These are phyloP conservation scores for Torymus aiolomorphi DNA, from an alignment of 2,888 invertebrate genomes.

Conservation along the genomic window DNA sequence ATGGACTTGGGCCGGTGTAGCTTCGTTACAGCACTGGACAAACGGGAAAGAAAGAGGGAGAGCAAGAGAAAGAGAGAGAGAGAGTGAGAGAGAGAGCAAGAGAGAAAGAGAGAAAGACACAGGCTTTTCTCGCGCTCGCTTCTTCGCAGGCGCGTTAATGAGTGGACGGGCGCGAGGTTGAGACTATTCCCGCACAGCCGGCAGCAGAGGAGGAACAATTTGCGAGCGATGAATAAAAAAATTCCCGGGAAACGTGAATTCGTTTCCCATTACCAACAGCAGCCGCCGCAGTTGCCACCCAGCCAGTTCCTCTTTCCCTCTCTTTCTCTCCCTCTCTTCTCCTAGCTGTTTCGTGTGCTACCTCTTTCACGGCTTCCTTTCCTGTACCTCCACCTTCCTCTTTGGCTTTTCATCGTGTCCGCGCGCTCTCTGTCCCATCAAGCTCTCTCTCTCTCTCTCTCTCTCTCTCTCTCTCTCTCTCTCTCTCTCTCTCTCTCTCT, in stretches of 20 bases:
- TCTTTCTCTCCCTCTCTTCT: too few species aligned
- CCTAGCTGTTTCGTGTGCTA: not conserved
- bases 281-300: slow-evolving; percentile 6
- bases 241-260: slow-evolving; percentile 57
- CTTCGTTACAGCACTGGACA: slow-evolving; percentile 33
- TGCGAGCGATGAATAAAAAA: slow-evolving; percentile 66
- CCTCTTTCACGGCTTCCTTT: slow-evolving; percentile 5
- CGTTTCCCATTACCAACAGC: slow-evolving; percentile 55
- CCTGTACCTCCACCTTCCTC: not conserved
- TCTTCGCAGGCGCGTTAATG: slow-evolving; percentile 34
- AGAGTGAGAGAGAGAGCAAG: not conserved
- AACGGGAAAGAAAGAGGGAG: not conserved
- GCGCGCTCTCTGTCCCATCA: not conserved
- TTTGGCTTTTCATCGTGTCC: slow-evolving; percentile 9
- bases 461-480: not conserved
- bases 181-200: slow-evolving; percentile 17
- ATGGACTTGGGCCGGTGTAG: slow-evolving; percentile 56
- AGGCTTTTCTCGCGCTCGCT: not conserved
- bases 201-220: slow-evolving; percentile 60
- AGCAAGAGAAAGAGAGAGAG: not conserved
- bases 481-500: not conserved
- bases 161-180: slow-evolving; percentile 14
- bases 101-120: too few species aligned
- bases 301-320: not conserved
- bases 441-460: not conserved